Evolutionary conservation across 1,140 invertebrate genomes (phyloP).

Genomic region (Chironomus striatipennis): DNA sequence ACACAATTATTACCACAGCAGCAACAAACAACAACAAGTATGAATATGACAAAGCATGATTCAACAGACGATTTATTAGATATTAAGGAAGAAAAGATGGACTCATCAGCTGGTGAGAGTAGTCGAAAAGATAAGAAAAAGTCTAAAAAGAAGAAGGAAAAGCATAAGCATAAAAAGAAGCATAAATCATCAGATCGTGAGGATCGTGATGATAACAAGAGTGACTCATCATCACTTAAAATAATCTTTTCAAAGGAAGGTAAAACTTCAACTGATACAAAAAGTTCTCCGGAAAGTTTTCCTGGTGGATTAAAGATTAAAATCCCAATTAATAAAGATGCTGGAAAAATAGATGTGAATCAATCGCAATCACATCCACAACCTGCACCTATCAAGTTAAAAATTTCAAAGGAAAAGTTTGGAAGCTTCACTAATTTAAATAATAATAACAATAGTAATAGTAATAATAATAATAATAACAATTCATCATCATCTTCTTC

Average conservation of each 20-base stretch:
- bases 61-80: no score
- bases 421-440: conserved; percentile 30
- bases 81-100: not conserved
- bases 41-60: no score
- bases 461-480: not conserved
- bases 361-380: conserved; percentile 31
- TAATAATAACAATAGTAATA: not conserved
- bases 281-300: conserved; percentile 30
- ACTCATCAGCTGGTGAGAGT: conserved; percentile 32
- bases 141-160: conserved; percentile 56
- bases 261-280: conserved; percentile 42
- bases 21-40: conserved; percentile 26
- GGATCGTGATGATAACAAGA: conserved; percentile 44
- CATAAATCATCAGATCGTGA: conserved; percentile 52
- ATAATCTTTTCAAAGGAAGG: conserved; percentile 57
- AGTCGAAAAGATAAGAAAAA: conserved; percentile 41
- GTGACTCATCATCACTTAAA: conserved; percentile 44
- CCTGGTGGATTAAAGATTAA: conserved; percentile 48
- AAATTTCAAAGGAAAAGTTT: conserved; percentile 46
- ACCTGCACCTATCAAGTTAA: conserved; percentile 44
- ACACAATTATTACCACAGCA: conserved; percentile 16
- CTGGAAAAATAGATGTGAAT: conserved; percentile 29
- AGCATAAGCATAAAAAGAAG: conserved; percentile 55
- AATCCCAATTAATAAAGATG: conserved; percentile 48
- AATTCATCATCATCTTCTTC: not conserved